Evolutionary conservation across 2,113 vertebrate genomes (phyloP).

Genomic region (Agelaius phoeniceus): DNA sequence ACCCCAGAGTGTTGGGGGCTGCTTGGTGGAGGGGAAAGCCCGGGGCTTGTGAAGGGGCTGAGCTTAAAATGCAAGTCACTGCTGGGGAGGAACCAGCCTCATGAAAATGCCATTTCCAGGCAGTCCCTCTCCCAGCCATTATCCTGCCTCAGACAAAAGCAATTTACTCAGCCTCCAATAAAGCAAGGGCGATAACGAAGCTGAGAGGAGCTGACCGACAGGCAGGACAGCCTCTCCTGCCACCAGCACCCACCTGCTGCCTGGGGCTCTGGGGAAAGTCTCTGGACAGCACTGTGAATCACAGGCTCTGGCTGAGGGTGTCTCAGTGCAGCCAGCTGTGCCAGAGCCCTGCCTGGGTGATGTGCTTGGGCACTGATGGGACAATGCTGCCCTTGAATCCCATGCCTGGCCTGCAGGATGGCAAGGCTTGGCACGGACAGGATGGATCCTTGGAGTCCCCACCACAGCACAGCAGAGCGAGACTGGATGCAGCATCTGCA

Average conservation of each 20-base stretch:
- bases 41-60: background rate
- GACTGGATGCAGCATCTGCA: background rate
- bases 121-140: conserved; percentile 44
- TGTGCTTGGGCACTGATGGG: background rate
- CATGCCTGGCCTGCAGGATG: background rate
- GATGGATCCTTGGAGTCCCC: background rate
- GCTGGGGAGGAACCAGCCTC: conserved; percentile 26
- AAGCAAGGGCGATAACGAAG: conserved; percentile 32
- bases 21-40: background rate
- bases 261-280: background rate
- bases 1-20: background rate
- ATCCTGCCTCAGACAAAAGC: conserved; percentile 64
- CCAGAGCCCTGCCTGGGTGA: background rate
- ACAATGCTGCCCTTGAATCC: background rate
- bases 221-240: background rate
- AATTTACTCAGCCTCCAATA: conserved; percentile 61
- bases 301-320: accelerated
- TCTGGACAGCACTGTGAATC: background rate
- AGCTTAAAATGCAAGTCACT: conserved; percentile 54
- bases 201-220: background rate
- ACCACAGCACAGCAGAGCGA: background rate
- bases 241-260: background rate
- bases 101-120: conserved; percentile 53
- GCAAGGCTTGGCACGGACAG: background rate
- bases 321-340: accelerated